Evolutionary conservation across 2,888 invertebrate species (phyloP).

Genomic region (Didymodactylos carnosus): DNA sequence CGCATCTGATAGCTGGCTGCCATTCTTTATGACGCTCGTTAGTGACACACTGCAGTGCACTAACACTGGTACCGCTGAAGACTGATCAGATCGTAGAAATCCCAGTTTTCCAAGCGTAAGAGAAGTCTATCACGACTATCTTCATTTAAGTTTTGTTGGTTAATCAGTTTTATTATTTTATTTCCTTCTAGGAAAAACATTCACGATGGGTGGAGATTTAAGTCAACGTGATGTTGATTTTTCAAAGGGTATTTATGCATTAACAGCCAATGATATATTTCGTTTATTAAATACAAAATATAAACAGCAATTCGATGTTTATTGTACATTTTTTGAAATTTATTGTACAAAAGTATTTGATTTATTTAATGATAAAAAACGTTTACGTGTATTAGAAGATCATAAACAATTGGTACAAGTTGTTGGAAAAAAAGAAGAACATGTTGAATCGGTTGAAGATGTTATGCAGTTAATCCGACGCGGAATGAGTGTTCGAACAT

Average conservation of each 20-base stretch:
- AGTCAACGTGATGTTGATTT: slow-evolving; percentile 12
- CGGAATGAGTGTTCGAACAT: slow-evolving; percentile 44
- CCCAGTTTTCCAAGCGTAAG: too few relatives aligned
- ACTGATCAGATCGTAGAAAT: too few relatives aligned
- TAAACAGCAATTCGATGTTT: slow-evolving; percentile 62
- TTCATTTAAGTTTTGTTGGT: too few relatives aligned
- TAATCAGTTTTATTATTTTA: too few relatives aligned
- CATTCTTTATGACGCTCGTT: too few relatives aligned
- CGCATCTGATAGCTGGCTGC: too few relatives aligned
- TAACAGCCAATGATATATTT: slow-evolving; percentile 65
- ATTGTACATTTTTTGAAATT: slow-evolving; percentile 93
- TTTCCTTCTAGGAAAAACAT: background rate
- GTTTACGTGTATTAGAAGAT: slow-evolving; percentile 82
- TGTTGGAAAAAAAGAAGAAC: slow-evolving; percentile 78
- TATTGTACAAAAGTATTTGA: slow-evolving; percentile 75
- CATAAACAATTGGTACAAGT: slow-evolving; percentile 93
- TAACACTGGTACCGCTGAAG: too few relatives aligned
- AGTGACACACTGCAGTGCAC: too few relatives aligned
- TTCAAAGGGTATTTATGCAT: slow-evolving; percentile 14
- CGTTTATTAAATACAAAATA: slow-evolving; percentile 61
- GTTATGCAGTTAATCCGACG: slow-evolving; percentile 68
- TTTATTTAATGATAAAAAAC: slow-evolving; percentile 62
- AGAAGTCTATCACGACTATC: too few relatives aligned
- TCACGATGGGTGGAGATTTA: slow-evolving; percentile 15
- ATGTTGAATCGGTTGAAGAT: slow-evolving; percentile 72